Evolutionary conservation across 1,140 invertebrate species (phyloP).

Genomic region (Radopholus similis): DNA sequence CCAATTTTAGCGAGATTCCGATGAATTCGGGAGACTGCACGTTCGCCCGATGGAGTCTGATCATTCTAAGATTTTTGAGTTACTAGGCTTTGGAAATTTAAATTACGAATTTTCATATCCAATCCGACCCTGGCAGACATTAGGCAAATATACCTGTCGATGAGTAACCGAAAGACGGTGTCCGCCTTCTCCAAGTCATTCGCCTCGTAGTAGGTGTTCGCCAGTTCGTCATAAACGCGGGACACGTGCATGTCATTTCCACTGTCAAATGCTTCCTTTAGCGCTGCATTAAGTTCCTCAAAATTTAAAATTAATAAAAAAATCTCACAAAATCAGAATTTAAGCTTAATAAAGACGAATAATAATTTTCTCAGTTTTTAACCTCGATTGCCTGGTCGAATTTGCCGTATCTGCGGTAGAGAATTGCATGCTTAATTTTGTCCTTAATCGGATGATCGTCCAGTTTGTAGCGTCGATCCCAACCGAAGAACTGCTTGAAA

Average conservation of each 20-base stretch:
- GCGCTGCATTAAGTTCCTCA: conserved; percentile 32
- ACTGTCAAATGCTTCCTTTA: conserved; percentile 34
- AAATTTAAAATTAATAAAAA: not conserved
- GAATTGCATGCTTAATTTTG: conserved; percentile 60
- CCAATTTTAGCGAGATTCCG: conserved; percentile 54
- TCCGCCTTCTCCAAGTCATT: conserved; percentile 53
- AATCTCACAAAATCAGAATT: no score
- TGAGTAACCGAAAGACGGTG: not conserved
- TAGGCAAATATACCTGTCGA: not conserved
- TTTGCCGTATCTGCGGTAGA: conserved; percentile 46
- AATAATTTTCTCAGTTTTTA: no score
- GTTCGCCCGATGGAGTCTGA: conserved; percentile 47
- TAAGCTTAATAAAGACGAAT: no score
- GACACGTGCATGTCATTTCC: conserved; percentile 33
- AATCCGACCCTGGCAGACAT: no score
- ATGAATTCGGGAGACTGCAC: conserved; percentile 57
- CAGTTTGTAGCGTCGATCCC: conserved; percentile 13
- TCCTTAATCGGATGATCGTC: conserved; percentile 58
- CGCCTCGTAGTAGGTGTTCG: conserved; percentile 55
- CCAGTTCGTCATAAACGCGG: conserved; percentile 53
- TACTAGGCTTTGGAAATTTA: no score
- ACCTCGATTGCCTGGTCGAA: conserved; percentile 52
- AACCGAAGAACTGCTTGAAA: not conserved
- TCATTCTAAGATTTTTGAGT: conserved; percentile 47
- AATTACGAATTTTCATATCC: not conserved